phyloP scores from a whole-genome alignment of 2,797 vertebrate genomes.

The Calcarius lapponicus region DNA sequence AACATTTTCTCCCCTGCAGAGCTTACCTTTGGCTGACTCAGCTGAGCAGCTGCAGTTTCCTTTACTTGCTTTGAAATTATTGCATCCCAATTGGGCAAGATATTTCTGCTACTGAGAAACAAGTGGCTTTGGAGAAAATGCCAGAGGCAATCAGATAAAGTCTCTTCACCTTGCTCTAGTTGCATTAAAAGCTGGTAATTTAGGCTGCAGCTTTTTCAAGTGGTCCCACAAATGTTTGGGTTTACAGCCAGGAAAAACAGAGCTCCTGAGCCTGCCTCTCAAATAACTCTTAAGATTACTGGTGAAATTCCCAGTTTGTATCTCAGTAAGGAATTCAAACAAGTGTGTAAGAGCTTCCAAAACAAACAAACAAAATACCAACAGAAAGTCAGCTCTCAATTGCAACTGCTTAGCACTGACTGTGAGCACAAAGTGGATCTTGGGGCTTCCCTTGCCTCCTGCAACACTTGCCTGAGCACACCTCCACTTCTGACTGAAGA shows the following conservation, averaged over 20 bases:
- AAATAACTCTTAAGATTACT: not conserved
- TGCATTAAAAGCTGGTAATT: not conserved
- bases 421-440: rapidly evolving
- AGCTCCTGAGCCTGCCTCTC: not conserved
- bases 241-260: not conserved
- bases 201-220: not conserved
- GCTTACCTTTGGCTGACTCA: constrained; percentile 67
- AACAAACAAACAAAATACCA: not conserved
- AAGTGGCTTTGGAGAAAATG: constrained; percentile 39
- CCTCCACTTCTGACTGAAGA: not conserved
- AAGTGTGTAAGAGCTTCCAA: not conserved
- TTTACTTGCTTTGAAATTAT: constrained; percentile 54
- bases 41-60: constrained; percentile 54
- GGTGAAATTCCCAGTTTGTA: not conserved
- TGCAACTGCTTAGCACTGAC: not conserved
- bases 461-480: not conserved
- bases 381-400: not conserved
- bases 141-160: constrained; percentile 20
- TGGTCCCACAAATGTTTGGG: not conserved
- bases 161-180: not conserved
- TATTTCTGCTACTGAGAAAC: constrained; percentile 35
- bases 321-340: not conserved
- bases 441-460: rapidly evolving
- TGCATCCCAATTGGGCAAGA: constrained; percentile 34
- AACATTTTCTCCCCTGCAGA: constrained; percentile 56